Evolutionary conservation across 1,140 invertebrate species (phyloP).

Genomic region (Phymorhynchus buccinoides): DNA sequence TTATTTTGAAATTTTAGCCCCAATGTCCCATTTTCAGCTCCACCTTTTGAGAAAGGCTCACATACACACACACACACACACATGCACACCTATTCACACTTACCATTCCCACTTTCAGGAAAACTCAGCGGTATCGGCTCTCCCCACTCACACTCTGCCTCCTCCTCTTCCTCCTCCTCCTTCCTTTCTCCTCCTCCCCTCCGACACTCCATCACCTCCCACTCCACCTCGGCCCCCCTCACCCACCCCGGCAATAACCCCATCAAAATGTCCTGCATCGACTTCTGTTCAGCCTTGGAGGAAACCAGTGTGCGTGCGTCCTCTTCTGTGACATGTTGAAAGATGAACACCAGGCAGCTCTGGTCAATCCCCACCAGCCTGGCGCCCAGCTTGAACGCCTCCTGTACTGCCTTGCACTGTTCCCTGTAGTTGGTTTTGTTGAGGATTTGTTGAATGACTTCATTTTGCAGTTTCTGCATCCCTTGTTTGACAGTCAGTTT

Average conservation of each 20-base stretch:
- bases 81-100: too few relatives aligned
- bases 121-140: neutral
- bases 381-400: neutral
- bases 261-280: neutral
- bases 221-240: neutral
- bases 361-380: neutral
- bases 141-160: neutral
- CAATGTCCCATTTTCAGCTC: too few relatives aligned
- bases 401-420: neutral
- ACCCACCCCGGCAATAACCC: neutral
- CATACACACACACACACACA: too few relatives aligned
- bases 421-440: neutral
- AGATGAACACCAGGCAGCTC: neutral
- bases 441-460: neutral
- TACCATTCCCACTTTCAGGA: neutral
- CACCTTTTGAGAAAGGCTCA: too few relatives aligned
- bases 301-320: neutral
- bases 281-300: neutral
- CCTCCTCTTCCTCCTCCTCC: neutral
- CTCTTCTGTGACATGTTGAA: neutral
- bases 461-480: neutral
- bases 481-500: neutral
- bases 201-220: neutral
- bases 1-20: too few relatives aligned
- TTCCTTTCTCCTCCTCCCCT: neutral